A percentile compares a stretch with the other conserved stretches of the same genome.
These are phyloP conservation scores for Apoda limacodes DNA, from an alignment of 2,888 invertebrate genomes.

Conservation along the genomic window DNA sequence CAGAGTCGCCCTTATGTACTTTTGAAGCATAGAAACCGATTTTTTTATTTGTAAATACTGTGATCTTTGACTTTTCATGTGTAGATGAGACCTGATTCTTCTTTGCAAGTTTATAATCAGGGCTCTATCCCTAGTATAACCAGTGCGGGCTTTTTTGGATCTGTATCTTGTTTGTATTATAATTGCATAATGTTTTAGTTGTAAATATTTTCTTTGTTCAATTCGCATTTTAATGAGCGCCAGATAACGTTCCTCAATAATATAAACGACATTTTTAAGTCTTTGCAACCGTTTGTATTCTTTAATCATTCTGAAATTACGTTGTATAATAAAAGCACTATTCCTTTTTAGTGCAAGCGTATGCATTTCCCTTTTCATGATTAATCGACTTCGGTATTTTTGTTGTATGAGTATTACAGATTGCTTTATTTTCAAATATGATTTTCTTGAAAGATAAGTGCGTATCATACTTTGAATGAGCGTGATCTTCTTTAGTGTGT, in stretches of 20 bases:
- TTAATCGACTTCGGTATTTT: slow-evolving; percentile 42
- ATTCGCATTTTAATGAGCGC: slow-evolving; percentile 43
- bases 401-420: slow-evolving; percentile 40
- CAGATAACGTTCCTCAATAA: slow-evolving; percentile 31
- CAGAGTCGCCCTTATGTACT: slow-evolving; percentile 44
- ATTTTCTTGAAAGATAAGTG: slow-evolving; percentile 31
- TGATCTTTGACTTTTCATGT: slow-evolving; percentile 39
- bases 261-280: slow-evolving; percentile 33
- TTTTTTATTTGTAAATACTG: slow-evolving; percentile 42
- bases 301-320: slow-evolving; percentile 42
- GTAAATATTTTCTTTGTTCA: slow-evolving; percentile 31
- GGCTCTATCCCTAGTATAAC: slow-evolving; percentile 34
- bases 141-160: slow-evolving; percentile 41
- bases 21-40: slow-evolving; percentile 58
- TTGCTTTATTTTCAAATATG: slow-evolving; percentile 29
- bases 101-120: slow-evolving; percentile 57
- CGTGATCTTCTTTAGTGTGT: slow-evolving; percentile 28
- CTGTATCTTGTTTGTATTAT: slow-evolving; percentile 60
- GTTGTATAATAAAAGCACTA: slow-evolving; percentile 48
- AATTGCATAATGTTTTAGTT: slow-evolving; percentile 36
- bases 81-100: slow-evolving; percentile 50
- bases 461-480: slow-evolving; percentile 38
- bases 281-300: slow-evolving; percentile 27
- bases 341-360: slow-evolving; percentile 25
- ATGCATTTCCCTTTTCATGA: slow-evolving; percentile 42